Base-by-base conservation (phyloP, 2,797 vertebrate species). In the Hyperoplus immaculatus region DNA sequence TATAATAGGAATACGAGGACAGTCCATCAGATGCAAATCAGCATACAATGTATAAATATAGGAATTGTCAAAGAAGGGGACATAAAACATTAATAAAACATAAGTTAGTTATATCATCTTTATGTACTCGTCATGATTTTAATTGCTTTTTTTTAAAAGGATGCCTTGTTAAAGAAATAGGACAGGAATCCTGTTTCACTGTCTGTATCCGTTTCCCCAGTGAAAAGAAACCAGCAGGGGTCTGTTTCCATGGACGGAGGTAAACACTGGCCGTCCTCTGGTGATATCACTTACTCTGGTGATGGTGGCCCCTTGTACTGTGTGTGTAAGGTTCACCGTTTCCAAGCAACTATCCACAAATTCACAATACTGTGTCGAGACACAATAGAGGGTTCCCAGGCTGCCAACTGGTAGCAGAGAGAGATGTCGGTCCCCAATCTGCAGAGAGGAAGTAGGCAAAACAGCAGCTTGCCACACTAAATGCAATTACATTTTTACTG, bases 181-280 rank as follows among this genome's bases (percentile, higher is more conserved):
- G 42, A 78, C 57, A 38, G n/a, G 80, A 74, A 65, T 88, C 83
- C 38, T 66, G 67, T 88, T 87, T 87, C 83, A 79, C 29, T 58
- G 69, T 70, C 29, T 56, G 69, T 70, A 65, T 72, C 47, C 12
- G 18, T 49, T 12, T 85, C 80, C 55, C 72, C 64, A 49, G 47
- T 81, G 87, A 87, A 85, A 54, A 67, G 68, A 82, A 57, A 56
- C 50, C 78, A 61, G 77, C 29, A 54, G 59, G 81, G 78, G 84
- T 86, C 69, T 15, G 88, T 87, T 81, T 89, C 88, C 89, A 92
- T 91, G 86, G 83, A 5, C n/a, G 45, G 72, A 77, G 64, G 83
- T 77, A 87, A 91, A 92, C 87, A 92, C 50, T 54, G 59, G 64
- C 85, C 50, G 78, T 81, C 80, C 84, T 86, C 80, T 64, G 69